Evolutionary conservation across 2,888 invertebrate species (phyloP).

Genomic region (Eupithecia dodoneata): DNA sequence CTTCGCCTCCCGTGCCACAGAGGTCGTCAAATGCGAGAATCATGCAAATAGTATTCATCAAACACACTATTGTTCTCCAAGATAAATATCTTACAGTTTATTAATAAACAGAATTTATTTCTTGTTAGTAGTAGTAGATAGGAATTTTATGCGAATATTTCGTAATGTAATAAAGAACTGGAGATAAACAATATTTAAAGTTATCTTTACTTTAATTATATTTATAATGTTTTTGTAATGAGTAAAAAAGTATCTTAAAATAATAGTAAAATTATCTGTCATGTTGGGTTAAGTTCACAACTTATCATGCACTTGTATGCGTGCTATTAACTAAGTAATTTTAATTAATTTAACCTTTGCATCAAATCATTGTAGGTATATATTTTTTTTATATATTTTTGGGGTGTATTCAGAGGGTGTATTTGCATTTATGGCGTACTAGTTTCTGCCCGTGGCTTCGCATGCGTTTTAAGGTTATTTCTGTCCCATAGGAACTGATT

Average conservation of each 20-base stretch:
- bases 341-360: not conserved
- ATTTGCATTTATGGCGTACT: not conserved
- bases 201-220: not conserved
- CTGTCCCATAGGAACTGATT: no score
- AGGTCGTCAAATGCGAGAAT: not conserved
- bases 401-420: not conserved
- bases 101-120: not conserved
- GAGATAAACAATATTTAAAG: not conserved
- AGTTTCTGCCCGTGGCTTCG: no score
- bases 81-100: not conserved
- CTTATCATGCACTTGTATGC: not conserved
- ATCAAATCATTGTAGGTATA: not conserved
- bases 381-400: not conserved
- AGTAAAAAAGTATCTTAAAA: not conserved
- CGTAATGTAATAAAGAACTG: not conserved
- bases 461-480: no score
- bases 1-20: no score
- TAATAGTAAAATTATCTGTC: not conserved
- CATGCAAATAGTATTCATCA: not conserved
- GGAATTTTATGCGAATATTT: not conserved
- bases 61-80: not conserved
- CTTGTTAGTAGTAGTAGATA: not conserved
- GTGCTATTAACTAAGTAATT: not conserved
- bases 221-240: not conserved
- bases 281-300: not conserved